Evolutionary conservation across 2,113 vertebrate species (phyloP).

Genomic region (Enhydra lutris): DNA sequence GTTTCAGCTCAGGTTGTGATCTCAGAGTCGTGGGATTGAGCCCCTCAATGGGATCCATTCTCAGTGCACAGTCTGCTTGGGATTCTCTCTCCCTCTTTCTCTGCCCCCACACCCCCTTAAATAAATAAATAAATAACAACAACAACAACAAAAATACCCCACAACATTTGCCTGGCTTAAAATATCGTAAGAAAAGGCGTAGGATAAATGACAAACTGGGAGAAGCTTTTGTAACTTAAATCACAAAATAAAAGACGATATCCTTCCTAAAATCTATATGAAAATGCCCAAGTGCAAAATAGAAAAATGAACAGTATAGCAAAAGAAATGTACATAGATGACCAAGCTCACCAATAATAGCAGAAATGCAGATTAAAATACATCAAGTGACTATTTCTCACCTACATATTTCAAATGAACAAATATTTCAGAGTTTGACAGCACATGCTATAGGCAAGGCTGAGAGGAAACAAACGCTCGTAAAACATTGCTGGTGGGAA

Average conservation of each 20-base stretch:
- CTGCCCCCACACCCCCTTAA: neutral
- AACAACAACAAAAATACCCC: neutral
- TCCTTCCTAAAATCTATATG: neutral
- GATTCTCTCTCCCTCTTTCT: neutral
- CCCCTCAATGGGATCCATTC: neutral
- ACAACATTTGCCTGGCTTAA: neutral
- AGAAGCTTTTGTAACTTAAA: neutral
- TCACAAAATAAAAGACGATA: neutral
- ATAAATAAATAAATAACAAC: neutral
- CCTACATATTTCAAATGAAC: neutral
- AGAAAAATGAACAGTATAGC: neutral
- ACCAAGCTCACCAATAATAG: neutral
- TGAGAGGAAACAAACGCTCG: neutral
- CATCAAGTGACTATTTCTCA: neutral
- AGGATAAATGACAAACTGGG: neutral
- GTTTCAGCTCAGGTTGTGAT: neutral
- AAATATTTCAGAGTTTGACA: neutral
- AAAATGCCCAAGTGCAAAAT: slow-evolving; percentile 5
- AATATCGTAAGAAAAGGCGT: neutral
- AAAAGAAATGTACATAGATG: neutral
- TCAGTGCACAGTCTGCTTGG: neutral
- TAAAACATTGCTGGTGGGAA: neutral
- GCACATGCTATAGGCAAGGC: neutral
- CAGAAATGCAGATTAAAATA: slow-evolving; percentile 22
- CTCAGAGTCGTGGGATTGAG: neutral